Conservation (phyloP, 1,140 invertebrate genomes). For the Dinoponera quadriceps region DNA sequence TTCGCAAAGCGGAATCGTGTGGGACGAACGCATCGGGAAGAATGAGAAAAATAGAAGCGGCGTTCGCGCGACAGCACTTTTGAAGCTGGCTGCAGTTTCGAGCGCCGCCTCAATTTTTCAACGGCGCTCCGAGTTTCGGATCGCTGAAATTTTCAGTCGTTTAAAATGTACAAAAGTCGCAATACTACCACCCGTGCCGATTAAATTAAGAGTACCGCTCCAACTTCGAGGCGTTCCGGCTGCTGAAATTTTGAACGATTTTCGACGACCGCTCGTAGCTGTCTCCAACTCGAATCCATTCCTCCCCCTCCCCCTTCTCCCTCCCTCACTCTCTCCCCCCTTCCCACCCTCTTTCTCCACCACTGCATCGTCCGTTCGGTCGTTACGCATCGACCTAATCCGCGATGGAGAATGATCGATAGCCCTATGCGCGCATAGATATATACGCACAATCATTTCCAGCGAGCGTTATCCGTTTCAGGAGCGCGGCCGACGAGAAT, state of each 20-base stretch:
- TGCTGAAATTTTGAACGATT: constrained; percentile 32
- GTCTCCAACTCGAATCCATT: constrained; percentile 6
- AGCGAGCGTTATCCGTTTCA: constrained; percentile 53
- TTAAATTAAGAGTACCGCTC: not conserved
- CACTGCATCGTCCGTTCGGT: not conserved
- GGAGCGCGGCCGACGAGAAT: constrained; percentile 37
- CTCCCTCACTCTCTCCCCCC: not conserved
- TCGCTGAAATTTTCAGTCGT: not conserved
- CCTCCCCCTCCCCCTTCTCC: not conserved
- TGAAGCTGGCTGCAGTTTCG: not conserved
- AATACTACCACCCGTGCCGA: not conserved
- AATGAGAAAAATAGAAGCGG: not conserved
- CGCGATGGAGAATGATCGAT: constrained; percentile 41
- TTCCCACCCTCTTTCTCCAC: not conserved
- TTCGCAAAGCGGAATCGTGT: no score
- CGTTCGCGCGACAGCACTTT: no score
- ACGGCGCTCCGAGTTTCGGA: not conserved
- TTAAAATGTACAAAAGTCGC: not conserved
- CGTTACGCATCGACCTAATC: constrained; percentile 44
- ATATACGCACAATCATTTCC: constrained; percentile 41
- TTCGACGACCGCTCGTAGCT: constrained; percentile 7
- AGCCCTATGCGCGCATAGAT: constrained; percentile 23
- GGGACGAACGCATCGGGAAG: not conserved
- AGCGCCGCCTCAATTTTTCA: not conserved
- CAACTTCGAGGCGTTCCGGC: not conserved